Percentiles rank a stretch among this genome's conserved stretches.
Conservation (phyloP, 2,888 invertebrate species). For the Uropetala carovei region DNA sequence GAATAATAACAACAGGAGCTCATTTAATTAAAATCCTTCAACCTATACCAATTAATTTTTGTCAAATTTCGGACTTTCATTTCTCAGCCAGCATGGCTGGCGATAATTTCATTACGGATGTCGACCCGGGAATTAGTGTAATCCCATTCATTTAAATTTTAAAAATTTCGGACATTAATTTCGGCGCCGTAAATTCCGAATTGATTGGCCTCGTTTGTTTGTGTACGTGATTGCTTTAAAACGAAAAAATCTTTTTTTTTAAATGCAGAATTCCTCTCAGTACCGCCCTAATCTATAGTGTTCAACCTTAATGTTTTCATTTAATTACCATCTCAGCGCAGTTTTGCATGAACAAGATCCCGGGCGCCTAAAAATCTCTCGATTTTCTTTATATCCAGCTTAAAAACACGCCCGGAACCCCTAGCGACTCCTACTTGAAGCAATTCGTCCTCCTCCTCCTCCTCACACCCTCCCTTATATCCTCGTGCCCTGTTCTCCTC, state of each 20-base stretch:
- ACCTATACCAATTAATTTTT: conserved; percentile 6
- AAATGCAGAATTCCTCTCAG: conserved; percentile 45
- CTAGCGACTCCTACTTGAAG: conserved; percentile 24
- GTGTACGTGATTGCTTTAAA: conserved; percentile 19
- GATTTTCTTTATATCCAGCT: conserved; percentile 55
- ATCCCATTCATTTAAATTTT: neutral
- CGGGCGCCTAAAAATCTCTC: conserved; percentile 36
- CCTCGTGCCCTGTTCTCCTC: too few relatives aligned
- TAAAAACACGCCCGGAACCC: conserved; percentile 46
- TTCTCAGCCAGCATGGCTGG: neutral
- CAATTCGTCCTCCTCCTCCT: conserved; percentile 39
- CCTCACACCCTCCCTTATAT: conserved; percentile 7
- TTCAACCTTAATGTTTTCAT: conserved; percentile 61
- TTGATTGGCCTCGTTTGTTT: conserved; percentile 28
- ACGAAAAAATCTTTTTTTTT: neutral
- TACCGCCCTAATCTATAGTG: conserved; percentile 55
- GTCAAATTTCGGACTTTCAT: conserved; percentile 24
- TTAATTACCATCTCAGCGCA: conserved; percentile 50
- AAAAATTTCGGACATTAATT: conserved; percentile 4
- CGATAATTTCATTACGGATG: conserved; percentile 7
- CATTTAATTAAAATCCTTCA: conserved; percentile 10
- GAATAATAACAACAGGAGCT: conserved; percentile 7
- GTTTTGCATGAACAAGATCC: conserved; percentile 59
- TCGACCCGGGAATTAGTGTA: neutral
- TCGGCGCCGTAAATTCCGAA: neutral